A percentile compares a stretch with the other conserved stretches of the same genome.
Conservation (phyloP, 2,888 invertebrate genomes). For the Poecilobothrus nobilitatus region DNA sequence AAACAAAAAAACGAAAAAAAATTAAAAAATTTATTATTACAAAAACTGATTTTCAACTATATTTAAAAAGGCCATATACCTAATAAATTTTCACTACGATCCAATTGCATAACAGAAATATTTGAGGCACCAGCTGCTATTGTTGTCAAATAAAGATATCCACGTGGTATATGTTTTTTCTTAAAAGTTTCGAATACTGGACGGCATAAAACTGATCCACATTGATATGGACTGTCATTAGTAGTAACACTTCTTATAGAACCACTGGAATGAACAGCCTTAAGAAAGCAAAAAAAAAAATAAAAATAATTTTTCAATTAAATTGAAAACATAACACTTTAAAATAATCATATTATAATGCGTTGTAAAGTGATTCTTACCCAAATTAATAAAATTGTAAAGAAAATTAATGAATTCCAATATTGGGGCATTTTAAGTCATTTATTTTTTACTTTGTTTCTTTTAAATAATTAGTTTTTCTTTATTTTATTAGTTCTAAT, state of each 20-base stretch:
- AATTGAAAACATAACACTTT: background rate
- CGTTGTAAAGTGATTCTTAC: constrained; percentile 11
- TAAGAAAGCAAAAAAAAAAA: constrained; percentile 10
- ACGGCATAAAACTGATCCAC: constrained; percentile 52
- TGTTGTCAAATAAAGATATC: constrained; percentile 73
- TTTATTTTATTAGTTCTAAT: too few relatives aligned
- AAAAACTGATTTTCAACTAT: too few relatives aligned
- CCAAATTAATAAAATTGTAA: constrained; percentile 8
- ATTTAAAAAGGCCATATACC: constrained; percentile 48
- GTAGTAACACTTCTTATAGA: constrained; percentile 37
- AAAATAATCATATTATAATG: background rate
- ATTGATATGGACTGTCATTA: constrained; percentile 37
- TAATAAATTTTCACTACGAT: constrained; percentile 69
- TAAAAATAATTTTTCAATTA: background rate
- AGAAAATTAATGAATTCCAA: background rate
- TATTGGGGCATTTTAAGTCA: background rate
- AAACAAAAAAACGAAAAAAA: constrained; percentile 8
- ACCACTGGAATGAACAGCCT: constrained; percentile 38
- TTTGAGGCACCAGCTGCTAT: constrained; percentile 79
- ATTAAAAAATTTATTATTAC: too few relatives aligned
- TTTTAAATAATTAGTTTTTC: too few relatives aligned
- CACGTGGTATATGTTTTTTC: constrained; percentile 63
- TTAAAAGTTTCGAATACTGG: constrained; percentile 75
- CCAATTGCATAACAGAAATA: constrained; percentile 70
- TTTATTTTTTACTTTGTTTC: background rate